Base-by-base conservation (phyloP, 2,797 vertebrate species). In the Petrocephalus sullivani region DNA sequence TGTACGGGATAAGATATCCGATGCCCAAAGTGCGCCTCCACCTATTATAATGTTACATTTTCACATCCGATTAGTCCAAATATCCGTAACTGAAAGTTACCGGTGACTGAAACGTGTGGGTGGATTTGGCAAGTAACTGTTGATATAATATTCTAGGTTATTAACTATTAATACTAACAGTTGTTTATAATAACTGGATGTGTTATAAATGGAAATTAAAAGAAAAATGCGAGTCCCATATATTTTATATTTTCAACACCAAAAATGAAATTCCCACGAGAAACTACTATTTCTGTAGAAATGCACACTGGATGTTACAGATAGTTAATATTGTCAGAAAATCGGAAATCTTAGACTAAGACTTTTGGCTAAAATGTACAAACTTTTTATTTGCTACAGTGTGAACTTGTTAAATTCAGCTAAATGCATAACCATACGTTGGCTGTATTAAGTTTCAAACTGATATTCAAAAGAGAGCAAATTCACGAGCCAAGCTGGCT, bases 381-480 rank as follows among this genome's bases (percentile, higher is more conserved):
- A 81, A 81, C 75, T 46, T 78, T 54, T 78, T 19, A 78, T 78
- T 10, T 33, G 75, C 9, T 81, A 81, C 19, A 37, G 49, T n/a
- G 71, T 81, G 41, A 49, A 81, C 75, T 81, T 81, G 19, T 81
- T 81, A 49, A 81, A 49, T 81, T 81, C 75, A 81, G 19, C 75
- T 7, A 41, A 46, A 16, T 81, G 19, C 8, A 56, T 14, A 56
- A 56, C 9, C 41, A 81, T 81, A 81, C 49, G 41, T 81, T 81
- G 19, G 75, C 75, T 81, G 75, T n/a, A 49, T 49, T 81, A 49
- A 49, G 19, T 81, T 81, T 81, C 16, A n/a, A 21, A 49, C 16
- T n/a, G 19, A 21, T 6, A 46, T 81, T 81, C 7, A 46, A 41
- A 81, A 49, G 75, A n/a, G 54, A 56, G 54, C 54, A 10, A 8